Evolutionary conservation across 2,888 invertebrate genomes (phyloP), one percentile per base, ranked within the genome.

Genomic region (Polyploca ridens): DNA sequence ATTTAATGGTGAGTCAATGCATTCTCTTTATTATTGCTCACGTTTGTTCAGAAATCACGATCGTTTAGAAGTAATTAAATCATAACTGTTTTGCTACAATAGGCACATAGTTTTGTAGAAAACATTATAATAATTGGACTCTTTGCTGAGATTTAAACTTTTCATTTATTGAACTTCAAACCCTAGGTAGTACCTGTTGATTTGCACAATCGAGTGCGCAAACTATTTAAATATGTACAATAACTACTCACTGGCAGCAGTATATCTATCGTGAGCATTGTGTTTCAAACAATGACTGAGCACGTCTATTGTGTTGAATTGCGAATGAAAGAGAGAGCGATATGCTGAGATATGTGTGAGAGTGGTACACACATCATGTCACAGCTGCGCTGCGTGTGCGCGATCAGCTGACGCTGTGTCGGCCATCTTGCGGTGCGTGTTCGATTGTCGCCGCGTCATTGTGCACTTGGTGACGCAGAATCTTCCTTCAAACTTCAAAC

Each of bases 401-500:
- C 91, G 82, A 93, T 93, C 94, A 94, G 94, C 94, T 94, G 94
- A 93, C 90, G 89, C 78, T 74, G 82, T 83, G 87, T 83, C 91
- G 83, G 93, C 93, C 93, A 94, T 94, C 90, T 94, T 94, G 89
- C 87, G 80, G 83, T 89, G 88, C 87, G 90, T 88, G 88, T 79
- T 84, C 82, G 81, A 85, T 87, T 87, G 84, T 88, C 79, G 88
- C 81, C 82, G 90, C 93, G 93, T 93, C 93, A 93, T 88, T 88
- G 86, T 88, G 83, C 83, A 76, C 84, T 79, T 77, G 78, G 84
- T 92, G 91, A 91, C 91, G 93, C 87, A 82, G 82, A 80, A 84
- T 85, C 81, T 88, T 87, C 84, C 86, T 86, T 82, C 83, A 84
- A 85, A 89, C 86, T 86, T 82, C 83, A 84, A 85, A 89, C 83